Evolutionary conservation across 2,797 vertebrate species (phyloP).

Genomic region (Apogon talboti): DNA sequence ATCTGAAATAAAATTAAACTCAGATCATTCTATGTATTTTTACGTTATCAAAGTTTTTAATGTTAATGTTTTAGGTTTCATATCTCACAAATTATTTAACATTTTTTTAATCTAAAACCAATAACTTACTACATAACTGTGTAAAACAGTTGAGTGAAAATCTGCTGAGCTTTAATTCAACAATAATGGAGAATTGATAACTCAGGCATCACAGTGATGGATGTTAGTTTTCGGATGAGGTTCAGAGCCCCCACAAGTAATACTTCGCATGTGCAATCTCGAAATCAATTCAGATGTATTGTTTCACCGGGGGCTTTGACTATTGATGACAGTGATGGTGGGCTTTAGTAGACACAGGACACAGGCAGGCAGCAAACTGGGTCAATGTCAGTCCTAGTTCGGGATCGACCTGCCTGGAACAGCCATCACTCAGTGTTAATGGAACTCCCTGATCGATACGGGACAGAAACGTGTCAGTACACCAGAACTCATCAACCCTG

Average conservation of each 20-base stretch:
- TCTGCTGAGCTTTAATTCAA: constrained; percentile 59
- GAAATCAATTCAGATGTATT: constrained; percentile 61
- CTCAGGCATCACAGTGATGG: constrained; percentile 48
- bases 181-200: constrained; percentile 64
- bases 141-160: constrained; percentile 35
- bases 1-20: neutral
- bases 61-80: constrained; percentile 2
- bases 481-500: constrained; percentile 53
- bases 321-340: constrained; percentile 68
- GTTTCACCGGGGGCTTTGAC: constrained; percentile 33
- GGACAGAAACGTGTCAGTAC: constrained; percentile 43
- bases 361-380: constrained; percentile 55
- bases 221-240: constrained; percentile 62
- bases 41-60: neutral
- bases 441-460: constrained; percentile 66
- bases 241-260: constrained; percentile 50
- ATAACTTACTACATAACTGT: constrained; percentile 30
- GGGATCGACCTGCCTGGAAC: constrained; percentile 67
- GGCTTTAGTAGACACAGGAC: constrained; percentile 55
- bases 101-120: neutral
- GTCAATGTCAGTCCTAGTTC: constrained; percentile 77
- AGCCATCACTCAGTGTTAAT: constrained; percentile 68
- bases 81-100: neutral
- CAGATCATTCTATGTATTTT: neutral
- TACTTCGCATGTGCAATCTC: constrained; percentile 31